phyloP scores from a whole-genome alignment of 2,888 invertebrate species.

The Mythimna pallens region DNA sequence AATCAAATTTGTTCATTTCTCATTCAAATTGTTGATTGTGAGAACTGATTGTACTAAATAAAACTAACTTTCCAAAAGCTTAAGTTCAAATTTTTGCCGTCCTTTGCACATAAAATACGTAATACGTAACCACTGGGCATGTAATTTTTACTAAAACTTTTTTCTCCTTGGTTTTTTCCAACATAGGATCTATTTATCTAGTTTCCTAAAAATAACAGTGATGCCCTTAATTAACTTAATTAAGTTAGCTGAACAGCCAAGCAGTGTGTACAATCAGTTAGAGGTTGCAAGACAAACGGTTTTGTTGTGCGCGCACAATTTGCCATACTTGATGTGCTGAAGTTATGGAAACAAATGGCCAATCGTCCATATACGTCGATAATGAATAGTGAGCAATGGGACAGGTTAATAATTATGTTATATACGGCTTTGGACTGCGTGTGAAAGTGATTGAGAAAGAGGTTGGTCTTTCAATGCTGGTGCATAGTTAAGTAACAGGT shows the following conservation, averaged over 20 bases:
- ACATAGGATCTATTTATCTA: too few species aligned
- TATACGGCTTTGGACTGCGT: conserved; percentile 25
- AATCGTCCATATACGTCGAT: conserved; percentile 44
- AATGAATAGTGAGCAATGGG: conserved; percentile 42
- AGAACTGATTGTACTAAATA: too few species aligned
- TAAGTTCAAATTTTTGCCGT: too few species aligned
- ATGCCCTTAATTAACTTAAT: background rate
- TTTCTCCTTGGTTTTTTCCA: too few species aligned
- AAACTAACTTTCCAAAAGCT: too few species aligned
- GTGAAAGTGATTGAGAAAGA: conserved; percentile 44
- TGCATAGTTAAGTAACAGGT: background rate
- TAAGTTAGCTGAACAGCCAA: background rate
- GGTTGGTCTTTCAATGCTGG: background rate
- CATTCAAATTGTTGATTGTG: too few species aligned
- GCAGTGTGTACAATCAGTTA: conserved; percentile 33
- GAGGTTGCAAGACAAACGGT: conserved; percentile 49
- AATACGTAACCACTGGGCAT: too few species aligned
- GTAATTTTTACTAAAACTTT: too few species aligned
- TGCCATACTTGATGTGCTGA: conserved; percentile 32
- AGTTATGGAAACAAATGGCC: conserved; percentile 44
- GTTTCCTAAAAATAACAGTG: background rate
- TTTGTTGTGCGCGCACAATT: conserved; percentile 41
- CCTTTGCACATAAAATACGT: too few species aligned
- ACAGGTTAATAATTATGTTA: conserved; percentile 40
- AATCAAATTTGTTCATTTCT: too few species aligned